Conservation (phyloP, 2,888 invertebrate genomes). For the Drosophila paucipuncta region DNA sequence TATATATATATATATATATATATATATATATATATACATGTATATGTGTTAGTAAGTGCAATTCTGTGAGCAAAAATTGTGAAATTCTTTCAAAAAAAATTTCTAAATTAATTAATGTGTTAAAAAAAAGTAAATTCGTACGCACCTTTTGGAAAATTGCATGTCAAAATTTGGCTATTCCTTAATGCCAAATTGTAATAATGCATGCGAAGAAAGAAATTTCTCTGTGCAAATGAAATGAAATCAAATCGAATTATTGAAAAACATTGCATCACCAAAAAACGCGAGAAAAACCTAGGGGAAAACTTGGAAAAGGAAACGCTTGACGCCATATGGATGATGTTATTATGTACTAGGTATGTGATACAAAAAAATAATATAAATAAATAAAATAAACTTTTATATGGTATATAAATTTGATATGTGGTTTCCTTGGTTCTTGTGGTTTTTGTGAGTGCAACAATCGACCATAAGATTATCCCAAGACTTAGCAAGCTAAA, state of each 20-base stretch:
- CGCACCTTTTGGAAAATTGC: conserved; percentile 29
- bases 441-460: not conserved
- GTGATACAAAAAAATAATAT: not conserved
- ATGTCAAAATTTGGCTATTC: conserved; percentile 41
- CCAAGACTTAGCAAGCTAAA: not conserved
- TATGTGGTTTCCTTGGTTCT: not conserved
- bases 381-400: not conserved
- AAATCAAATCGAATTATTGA: not conserved
- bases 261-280: conserved; percentile 53
- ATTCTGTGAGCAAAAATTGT: conserved; percentile 13
- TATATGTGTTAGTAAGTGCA: conserved; percentile 20
- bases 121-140: not conserved
- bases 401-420: not conserved
- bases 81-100: conserved; percentile 13
- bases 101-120: conserved; percentile 18
- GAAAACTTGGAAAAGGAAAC: not conserved
- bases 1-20: not conserved
- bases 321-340: not conserved
- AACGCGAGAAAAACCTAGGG: not conserved
- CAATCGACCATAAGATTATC: not conserved
- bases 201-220: conserved; percentile 35
- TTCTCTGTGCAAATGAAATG: conserved; percentile 42
- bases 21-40: not conserved
- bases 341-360: conserved; percentile 33
- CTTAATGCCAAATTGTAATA: conserved; percentile 27